Percentiles rank a stretch among this genome's conserved stretches.
Conservation (phyloP, 2,797 vertebrate genomes). For the Podarcis lilfordi region DNA sequence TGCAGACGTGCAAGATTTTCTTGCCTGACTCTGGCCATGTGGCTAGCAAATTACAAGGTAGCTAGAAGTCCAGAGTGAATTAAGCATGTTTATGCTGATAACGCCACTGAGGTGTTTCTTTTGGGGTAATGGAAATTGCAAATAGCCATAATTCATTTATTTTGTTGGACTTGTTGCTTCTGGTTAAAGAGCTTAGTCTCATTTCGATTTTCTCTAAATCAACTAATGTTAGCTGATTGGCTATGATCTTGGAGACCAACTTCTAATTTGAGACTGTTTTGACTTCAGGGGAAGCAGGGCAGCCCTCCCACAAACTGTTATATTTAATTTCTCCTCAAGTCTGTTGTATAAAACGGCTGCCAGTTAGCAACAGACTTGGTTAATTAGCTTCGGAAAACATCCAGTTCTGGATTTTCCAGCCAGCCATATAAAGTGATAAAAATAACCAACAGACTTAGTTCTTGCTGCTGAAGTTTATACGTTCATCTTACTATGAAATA, state of each 20-base stretch:
- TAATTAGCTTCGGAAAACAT: not conserved
- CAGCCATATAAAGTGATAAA: not conserved
- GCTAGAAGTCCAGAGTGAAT: constrained; percentile 44
- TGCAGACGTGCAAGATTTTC: constrained; percentile 42
- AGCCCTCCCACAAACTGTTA: not conserved
- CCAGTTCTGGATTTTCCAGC: not conserved
- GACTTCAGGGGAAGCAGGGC: not conserved
- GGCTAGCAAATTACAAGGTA: constrained; percentile 55
- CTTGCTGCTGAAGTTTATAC: constrained; percentile 16
- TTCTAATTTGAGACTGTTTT: not conserved
- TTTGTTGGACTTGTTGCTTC: not conserved
- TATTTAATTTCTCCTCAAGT: not conserved
- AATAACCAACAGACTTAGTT: not conserved
- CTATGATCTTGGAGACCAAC: constrained; percentile 2
- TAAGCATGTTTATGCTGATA: constrained; percentile 30
- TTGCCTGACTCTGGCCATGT: constrained; percentile 11
- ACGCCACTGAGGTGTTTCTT: not conserved
- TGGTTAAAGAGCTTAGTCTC: not conserved
- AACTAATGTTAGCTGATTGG: constrained; percentile 5
- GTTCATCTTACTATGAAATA: not conserved
- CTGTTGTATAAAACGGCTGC: not conserved
- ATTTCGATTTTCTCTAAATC: not conserved
- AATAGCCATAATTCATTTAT: constrained; percentile 14
- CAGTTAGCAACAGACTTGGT: constrained; percentile 6
- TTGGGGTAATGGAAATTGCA: constrained; percentile 6